Base-by-base conservation (phyloP, 2,113 vertebrate genomes). In the Boulengeromyrus knoepffleri region DNA sequence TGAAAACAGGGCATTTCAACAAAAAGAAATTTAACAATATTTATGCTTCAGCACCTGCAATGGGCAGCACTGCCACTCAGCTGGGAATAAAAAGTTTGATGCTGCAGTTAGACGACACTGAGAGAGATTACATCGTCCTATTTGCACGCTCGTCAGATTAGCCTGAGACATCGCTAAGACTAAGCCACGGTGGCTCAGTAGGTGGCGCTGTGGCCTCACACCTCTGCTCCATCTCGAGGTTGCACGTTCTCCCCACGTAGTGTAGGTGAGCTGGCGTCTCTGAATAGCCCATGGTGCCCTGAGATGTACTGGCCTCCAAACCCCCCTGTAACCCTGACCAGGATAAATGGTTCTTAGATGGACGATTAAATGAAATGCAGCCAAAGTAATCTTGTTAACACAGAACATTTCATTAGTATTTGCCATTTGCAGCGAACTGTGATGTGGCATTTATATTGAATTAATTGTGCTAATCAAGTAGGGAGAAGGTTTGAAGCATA, bases 1-100 rank as follows among this genome's bases (percentile, higher is more conserved):
- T 91, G 92, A 92, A 91, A 93, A 90, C 90, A 88, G 92, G 93
- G 92, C 94, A 91, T 91, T 90, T 88, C 93, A 92, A 92, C 91
- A 92, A 94, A 90, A 91, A 92, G 31, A 42, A 80, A 42, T 15
- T 0, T 7, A 39, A 80, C 36, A 42, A 49, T 77, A 42, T 80
- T 80, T 39, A 42, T 42, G 74, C 36, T 6, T 39, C 74, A 80
- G 31, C 74, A 42, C 31, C 36, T 80, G 42, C 45, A 58, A 80
- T 31, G 17, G 90, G 88, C 74, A 80, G 31, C 36, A 19, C 31
- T 42, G 42, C 42, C 36, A 80, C 13, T 39, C 17, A n/a, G 36
- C 31, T 36, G 15, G 1, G 17, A 42, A 80, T 36, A 19, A 39
- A 42, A 19, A 19, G 36, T 80, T 42, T 19, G 31, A 89, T 3